phyloP scores from a whole-genome alignment of 23 tunicate species.

The Ciona savignyi region DNA sequence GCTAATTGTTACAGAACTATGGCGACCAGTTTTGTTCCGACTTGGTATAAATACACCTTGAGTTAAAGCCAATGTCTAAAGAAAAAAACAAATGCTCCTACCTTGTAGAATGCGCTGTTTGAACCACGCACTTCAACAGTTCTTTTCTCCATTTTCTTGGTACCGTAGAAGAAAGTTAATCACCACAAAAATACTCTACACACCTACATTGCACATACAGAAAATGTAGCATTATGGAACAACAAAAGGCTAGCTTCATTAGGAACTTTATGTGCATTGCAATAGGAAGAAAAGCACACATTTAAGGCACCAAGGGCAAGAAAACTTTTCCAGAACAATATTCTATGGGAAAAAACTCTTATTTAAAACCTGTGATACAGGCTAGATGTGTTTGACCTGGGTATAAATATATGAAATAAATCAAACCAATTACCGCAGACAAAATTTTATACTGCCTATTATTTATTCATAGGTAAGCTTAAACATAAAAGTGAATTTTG shows the following conservation, averaged over 20 bases:
- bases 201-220: not conserved
- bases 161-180: not conserved
- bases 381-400: too few relatives aligned
- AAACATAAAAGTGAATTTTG: too few relatives aligned
- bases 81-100: not conserved
- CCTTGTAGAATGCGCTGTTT: conserved; percentile 80
- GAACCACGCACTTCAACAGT: conserved; percentile 82
- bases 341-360: too few relatives aligned
- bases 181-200: not conserved
- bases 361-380: too few relatives aligned
- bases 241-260: too few relatives aligned
- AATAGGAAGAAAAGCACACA: too few relatives aligned
- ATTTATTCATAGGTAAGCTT: not conserved
- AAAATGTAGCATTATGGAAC: conserved; percentile 4
- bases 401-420: not conserved
- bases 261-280: too few relatives aligned
- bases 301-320: too few relatives aligned
- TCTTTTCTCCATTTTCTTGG: conserved; percentile 49
- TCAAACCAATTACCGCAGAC: not conserved
- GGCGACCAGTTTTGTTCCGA: too few relatives aligned
- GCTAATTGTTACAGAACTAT: too few relatives aligned
- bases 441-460: not conserved
- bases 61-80: not conserved
- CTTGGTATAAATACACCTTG: too few relatives aligned
- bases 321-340: too few relatives aligned